Conservation (phyloP, 2,888 invertebrate species). For the Dioctria rufipes region DNA sequence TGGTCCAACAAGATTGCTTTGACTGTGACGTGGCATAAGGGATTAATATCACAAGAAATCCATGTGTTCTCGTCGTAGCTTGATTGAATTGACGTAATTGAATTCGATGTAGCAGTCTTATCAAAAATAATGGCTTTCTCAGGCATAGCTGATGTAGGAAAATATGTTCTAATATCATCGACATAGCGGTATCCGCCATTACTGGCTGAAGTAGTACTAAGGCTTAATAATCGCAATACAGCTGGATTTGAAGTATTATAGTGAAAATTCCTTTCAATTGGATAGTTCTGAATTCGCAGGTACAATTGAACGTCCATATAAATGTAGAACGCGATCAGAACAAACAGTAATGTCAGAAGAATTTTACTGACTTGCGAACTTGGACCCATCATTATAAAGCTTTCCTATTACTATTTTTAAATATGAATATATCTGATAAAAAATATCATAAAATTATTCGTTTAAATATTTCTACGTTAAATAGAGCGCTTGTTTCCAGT, state of each 20-base stretch:
- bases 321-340: conserved; percentile 77
- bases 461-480: neutral
- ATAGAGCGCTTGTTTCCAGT: neutral
- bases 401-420: conserved; percentile 53
- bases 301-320: conserved; percentile 83
- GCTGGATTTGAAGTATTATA: conserved; percentile 63
- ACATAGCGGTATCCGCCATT: neutral
- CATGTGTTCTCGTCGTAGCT: conserved; percentile 74
- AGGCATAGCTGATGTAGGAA: conserved; percentile 41
- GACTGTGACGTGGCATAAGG: conserved; percentile 85
- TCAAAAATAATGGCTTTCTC: conserved; percentile 22
- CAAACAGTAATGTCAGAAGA: conserved; percentile 75
- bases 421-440: conserved; percentile 16
- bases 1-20: conserved; percentile 88
- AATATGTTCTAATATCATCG: neutral
- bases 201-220: conserved; percentile 31
- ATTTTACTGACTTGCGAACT: conserved; percentile 82
- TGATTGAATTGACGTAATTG: neutral
- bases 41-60: conserved; percentile 82
- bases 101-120: conserved; percentile 30
- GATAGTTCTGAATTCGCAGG: conserved; percentile 80
- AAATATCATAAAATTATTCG: neutral
- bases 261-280: conserved; percentile 73
- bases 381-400: conserved; percentile 78
- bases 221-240: conserved; percentile 4